A percentile compares a stretch with the other conserved stretches of the same genome.
These are phyloP conservation scores for Crepidodera aurea DNA, from an alignment of 2,888 invertebrate species.

Conservation along the genomic window DNA sequence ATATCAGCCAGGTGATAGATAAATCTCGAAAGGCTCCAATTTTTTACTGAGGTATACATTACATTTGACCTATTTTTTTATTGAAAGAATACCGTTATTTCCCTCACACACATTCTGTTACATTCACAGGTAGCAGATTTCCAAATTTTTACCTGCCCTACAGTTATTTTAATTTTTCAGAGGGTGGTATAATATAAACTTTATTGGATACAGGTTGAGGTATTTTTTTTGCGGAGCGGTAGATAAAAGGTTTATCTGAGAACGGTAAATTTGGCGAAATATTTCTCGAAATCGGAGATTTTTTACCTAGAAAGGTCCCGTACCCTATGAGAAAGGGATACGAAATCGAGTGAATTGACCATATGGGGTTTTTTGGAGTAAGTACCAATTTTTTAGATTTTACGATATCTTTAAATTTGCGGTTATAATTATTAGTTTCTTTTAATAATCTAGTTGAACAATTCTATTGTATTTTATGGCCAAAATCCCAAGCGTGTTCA, in stretches of 20 bases:
- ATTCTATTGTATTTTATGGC: no score
- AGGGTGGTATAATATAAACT: slow-evolving; percentile 35
- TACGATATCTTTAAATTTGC: no score
- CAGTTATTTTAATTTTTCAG: slow-evolving; percentile 40
- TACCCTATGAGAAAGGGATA: slow-evolving; percentile 22
- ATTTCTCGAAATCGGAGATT: slow-evolving; percentile 32
- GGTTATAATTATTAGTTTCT: no score
- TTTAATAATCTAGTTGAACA: no score
- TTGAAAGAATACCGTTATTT: slow-evolving; percentile 22
- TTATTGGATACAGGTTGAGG: slow-evolving; percentile 23
- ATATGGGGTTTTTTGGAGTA: no score
- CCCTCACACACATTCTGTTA: slow-evolving; percentile 2
- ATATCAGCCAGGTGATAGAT: slow-evolving; percentile 14
- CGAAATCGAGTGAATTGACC: slow-evolving; percentile 15
- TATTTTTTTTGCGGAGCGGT: slow-evolving; percentile 33
- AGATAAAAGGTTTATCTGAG: slow-evolving; percentile 33
- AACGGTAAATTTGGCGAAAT: slow-evolving; percentile 42
- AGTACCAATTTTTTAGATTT: no score
- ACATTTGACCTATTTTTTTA: slow-evolving; percentile 24
- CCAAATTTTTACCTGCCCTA: slow-evolving; percentile 42
- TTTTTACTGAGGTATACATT: slow-evolving; percentile 16
- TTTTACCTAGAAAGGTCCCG: slow-evolving; percentile 38
- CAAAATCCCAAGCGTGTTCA: no score
- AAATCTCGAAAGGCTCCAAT: neutral
- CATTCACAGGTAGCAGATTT: slow-evolving; percentile 34